Evolutionary conservation across 2,113 vertebrate genomes (phyloP), one percentile per base, ranked within the genome.

Genomic region (Scomber scombrus): DNA sequence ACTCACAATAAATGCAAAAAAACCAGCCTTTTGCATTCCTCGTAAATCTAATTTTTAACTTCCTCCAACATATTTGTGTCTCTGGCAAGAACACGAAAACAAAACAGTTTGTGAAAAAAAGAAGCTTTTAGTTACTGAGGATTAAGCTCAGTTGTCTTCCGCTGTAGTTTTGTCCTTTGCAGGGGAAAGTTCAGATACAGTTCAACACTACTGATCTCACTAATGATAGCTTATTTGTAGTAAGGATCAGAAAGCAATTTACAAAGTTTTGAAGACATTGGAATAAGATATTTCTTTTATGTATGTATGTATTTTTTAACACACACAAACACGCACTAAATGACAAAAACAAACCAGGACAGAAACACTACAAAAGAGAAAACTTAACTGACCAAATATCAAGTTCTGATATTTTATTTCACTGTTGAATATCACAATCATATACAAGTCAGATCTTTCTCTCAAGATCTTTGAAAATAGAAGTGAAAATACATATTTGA

Each of bases 161-260:
- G 74, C 8, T 11, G n/a, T 14, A 11, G 15, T 45, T 49, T 21
- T 46, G 31, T 52, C 45, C 26, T 72, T 26, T 75, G 21, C 71
- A 51, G 40, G 60, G 14, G 0, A 72, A 76, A 62, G 71, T 43
- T 81, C 73, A 58, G 21, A 7, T 12, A 10, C 21, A 26, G 51
- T 57, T 54, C 51, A 0, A 63, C 23, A 11, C n/a, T 12, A 16
- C 13, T 11, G 47, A 57, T 21, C 2, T 18, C 19, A 26, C 19
- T 55, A n/a, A 68, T 49, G 10, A 47, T 9, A 29, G 18, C 12
- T 65, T 45, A 67, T 49, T 61, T 13, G 12, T 3, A 18, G 10
- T 73, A 18, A 26, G 2, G 45, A 72, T 19, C 11, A 43, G 29
- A 29, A 8, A n/a, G 15, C 7, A 62, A 18, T 52, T 26, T 11